phyloP scores from a whole-genome alignment of 2,888 invertebrate genomes.

The Bugula neritina region DNA sequence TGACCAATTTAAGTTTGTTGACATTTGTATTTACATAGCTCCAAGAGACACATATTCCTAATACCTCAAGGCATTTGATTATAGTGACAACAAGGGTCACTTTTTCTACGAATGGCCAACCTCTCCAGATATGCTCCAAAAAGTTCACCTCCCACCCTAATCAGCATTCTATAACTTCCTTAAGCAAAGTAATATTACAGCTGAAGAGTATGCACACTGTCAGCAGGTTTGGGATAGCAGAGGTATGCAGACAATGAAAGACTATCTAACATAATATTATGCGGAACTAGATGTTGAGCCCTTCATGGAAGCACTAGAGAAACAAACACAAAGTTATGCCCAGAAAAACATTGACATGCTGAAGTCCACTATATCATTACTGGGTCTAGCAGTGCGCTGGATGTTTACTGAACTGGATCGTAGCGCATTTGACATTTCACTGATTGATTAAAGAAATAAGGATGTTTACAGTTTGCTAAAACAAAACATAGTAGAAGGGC shows the following conservation, averaged over 20 bases:
- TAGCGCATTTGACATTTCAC: too few species aligned
- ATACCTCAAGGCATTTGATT: neutral
- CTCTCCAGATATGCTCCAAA: neutral
- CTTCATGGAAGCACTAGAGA: too few species aligned
- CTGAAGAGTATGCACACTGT: neutral
- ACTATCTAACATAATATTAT: neutral
- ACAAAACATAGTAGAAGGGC: conserved; percentile 30
- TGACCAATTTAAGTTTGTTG: neutral
- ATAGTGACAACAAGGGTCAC: neutral
- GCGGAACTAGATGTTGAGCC: too few species aligned
- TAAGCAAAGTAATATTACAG: neutral
- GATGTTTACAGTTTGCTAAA: too few species aligned
- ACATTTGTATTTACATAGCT: neutral
- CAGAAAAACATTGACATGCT: too few species aligned
- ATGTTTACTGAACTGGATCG: too few species aligned
- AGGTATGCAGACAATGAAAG: neutral
- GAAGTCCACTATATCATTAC: too few species aligned
- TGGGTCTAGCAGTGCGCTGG: too few species aligned
- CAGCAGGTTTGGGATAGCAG: neutral
- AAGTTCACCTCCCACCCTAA: neutral
- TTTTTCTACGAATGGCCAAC: neutral
- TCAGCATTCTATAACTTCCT: neutral
- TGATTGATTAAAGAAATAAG: too few species aligned
- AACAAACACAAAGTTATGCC: too few species aligned
- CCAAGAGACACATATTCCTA: neutral